A percentile compares a stretch with the other conserved stretches of the same genome.
phyloP scores from a whole-genome alignment of 2,888 invertebrate species.

The Noctua janthe region DNA sequence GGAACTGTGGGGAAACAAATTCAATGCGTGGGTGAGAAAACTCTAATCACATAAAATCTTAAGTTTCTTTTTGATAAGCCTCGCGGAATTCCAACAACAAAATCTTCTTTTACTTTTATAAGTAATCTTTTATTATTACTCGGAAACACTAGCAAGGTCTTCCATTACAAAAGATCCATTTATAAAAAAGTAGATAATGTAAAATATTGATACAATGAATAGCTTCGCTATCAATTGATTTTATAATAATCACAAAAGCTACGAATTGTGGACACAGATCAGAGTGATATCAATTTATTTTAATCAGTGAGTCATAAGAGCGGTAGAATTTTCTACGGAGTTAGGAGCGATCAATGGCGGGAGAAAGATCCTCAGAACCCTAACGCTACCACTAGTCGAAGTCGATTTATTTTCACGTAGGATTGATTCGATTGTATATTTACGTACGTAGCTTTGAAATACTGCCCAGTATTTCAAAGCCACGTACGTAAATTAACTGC shows the following conservation, averaged over 20 bases:
- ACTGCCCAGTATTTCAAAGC: not conserved
- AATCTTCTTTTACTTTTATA: not conserved
- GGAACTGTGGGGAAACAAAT: not conserved
- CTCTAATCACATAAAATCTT: not conserved
- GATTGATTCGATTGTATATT: conserved; percentile 21
- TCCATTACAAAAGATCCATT: not conserved
- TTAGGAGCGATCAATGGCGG: conserved; percentile 61
- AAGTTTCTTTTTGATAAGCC: not conserved
- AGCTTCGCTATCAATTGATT: conserved; percentile 17
- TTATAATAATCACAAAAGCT: not conserved
- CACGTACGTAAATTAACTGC: not conserved
- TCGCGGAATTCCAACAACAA: not conserved
- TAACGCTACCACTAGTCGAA: conserved; percentile 57
- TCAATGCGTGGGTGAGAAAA: not conserved
- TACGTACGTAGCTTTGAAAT: too few species aligned
- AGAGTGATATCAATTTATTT: conserved; percentile 47
- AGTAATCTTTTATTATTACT: not conserved
- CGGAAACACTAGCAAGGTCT: not conserved
- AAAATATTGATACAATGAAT: not conserved
- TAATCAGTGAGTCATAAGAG: conserved; percentile 49
- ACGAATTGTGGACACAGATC: conserved; percentile 22
- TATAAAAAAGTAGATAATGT: not conserved
- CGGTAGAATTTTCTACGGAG: conserved; percentile 53
- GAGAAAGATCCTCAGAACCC: conserved; percentile 56
- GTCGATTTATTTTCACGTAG: conserved; percentile 63